Evolutionary conservation across 1,140 invertebrate species (phyloP).

Genomic region (Drosophila rufa): DNA sequence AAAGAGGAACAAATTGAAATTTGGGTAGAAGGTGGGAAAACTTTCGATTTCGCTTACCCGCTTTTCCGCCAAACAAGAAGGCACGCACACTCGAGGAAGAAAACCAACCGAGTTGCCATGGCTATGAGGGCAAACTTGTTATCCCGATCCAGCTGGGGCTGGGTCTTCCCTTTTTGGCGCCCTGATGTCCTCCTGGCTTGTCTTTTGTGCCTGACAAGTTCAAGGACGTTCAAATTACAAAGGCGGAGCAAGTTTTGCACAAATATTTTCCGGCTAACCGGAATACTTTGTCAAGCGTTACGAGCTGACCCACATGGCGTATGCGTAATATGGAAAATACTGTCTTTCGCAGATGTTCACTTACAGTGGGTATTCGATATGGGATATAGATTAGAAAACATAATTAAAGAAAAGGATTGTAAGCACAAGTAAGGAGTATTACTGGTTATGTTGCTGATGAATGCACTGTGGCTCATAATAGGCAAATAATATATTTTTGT

Average conservation of each 20-base stretch:
- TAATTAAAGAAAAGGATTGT: not conserved
- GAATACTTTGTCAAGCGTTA: constrained; percentile 50
- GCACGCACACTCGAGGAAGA: constrained; percentile 48
- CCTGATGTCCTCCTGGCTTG: constrained; percentile 4
- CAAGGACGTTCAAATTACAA: constrained; percentile 69
- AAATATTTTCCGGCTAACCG: constrained; percentile 2
- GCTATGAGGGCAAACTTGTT: constrained; percentile 62
- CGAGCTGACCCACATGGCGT: constrained; percentile 58
- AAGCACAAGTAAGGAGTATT: not conserved
- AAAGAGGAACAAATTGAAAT: constrained; percentile 34
- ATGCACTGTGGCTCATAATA: no score
- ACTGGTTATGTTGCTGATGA: no score
- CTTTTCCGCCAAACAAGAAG: constrained; percentile 9
- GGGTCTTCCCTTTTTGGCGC: constrained; percentile 18
- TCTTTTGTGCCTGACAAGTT: constrained; percentile 59
- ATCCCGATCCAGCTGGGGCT: constrained; percentile 55
- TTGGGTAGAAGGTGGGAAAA: constrained; percentile 28
- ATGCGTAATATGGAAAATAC: constrained; percentile 34
- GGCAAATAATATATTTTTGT: not conserved
- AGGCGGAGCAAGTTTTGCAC: not conserved
- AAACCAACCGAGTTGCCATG: constrained; percentile 58
- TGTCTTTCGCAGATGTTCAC: constrained; percentile 23
- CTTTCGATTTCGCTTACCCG: constrained; percentile 45
- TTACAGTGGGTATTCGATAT: not conserved
- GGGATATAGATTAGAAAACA: not conserved